These are phyloP conservation scores for Himalopsyche japonica DNA, from an alignment of 2,888 invertebrate species.

Conservation along the genomic window DNA sequence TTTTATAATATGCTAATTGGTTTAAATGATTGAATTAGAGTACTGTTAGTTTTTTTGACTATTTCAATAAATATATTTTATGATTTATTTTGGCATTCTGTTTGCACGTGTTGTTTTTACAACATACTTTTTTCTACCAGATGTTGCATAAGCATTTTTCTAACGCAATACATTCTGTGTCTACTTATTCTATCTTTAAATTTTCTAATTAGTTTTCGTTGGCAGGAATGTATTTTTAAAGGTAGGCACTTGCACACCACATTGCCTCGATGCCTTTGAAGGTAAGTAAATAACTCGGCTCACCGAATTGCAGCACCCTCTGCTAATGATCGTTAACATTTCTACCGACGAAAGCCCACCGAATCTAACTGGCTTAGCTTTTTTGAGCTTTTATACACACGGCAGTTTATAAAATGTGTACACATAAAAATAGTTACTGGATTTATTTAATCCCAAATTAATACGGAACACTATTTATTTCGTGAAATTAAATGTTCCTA, in stretches of 20 bases:
- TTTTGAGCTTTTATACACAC: no score
- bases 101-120: neutral
- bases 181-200: neutral
- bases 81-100: no score
- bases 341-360: neutral
- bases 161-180: neutral
- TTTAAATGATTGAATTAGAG: no score
- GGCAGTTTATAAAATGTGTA: no score
- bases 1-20: no score
- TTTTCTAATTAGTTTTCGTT: neutral
- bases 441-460: no score
- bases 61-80: no score
- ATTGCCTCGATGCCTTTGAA: neutral
- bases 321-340: neutral
- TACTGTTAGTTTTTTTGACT: no score
- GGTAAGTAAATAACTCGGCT: neutral
- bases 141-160: neutral
- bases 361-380: no score
- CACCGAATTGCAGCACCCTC: neutral
- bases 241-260: neutral
- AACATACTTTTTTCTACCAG: neutral
- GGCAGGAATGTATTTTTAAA: neutral
- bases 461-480: no score
- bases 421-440: no score
- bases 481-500: no score